Base-by-base conservation (phyloP, 2,888 invertebrate genomes). In the Panopea generosa region DNA sequence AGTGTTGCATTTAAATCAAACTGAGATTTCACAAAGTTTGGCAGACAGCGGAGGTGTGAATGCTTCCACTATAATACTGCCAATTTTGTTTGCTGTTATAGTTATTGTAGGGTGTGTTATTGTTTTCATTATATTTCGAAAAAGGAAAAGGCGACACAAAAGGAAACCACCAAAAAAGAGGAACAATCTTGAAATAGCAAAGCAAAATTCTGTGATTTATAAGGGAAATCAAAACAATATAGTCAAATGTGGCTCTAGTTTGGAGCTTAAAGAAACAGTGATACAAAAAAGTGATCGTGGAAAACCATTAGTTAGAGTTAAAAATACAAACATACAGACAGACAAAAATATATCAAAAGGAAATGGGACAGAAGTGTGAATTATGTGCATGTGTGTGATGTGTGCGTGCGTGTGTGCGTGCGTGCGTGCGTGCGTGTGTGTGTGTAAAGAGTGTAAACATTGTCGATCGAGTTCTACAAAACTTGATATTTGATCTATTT, bases 311-410 rank as follows among this genome's bases (percentile, higher is more conserved):
- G 83, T 84, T 4, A 66, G 83, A 38, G 72, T 84, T 0, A 84
- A 82, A 77, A 74, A 85, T 56, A 80, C 77, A 18, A 83, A 85
- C 63, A 66, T 83, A 26, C 74, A 76, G 61, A 75, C 78, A 59
- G 79, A 82, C 65, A 77, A 78, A 71, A 84, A 82, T 50, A 75
- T 76, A 65, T 63, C 68, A 24, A 71, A 82, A 65, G 63, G 55
- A 24, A 65, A 70, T 55, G 85, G 85, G 33, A 85, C 85, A 26
- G 85, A 85, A 76, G 85, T 85, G 66, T 85, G 82, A 82, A 33
- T n/a, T n/a, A n/a, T n/a, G n/a, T n/a, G n/a, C n/a, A n/a, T n/a
- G n/a, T n/a, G n/a, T n/a, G n/a, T n/a, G n/a, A n/a, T n/a, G n/a
- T n/a, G n/a, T n/a, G n/a, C n/a, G n/a, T n/a, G n/a, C n/a, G n/a